Base-by-base conservation (phyloP, 2,888 invertebrate genomes). In the Corbicula japonica region DNA sequence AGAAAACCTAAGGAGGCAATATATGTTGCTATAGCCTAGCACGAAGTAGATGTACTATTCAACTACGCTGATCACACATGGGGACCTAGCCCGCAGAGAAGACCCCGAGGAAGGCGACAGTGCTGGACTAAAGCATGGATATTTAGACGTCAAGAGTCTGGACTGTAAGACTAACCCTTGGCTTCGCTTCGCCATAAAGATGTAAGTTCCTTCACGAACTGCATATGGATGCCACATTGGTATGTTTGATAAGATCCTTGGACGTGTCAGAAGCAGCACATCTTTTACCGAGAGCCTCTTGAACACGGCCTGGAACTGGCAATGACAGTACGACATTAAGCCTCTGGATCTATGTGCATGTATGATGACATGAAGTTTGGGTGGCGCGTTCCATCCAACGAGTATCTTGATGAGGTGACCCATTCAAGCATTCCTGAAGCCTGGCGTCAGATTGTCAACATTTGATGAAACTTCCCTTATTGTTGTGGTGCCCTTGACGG, bases 351-450 rank as follows among this genome's bases (percentile, higher is more conserved):
- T n/a, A n/a, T n/a, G n/a, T n/a, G n/a, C n/a, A n/a, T n/a, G n/a
- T n/a, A n/a, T n/a, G n/a, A n/a, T n/a, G n/a, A n/a, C n/a, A n/a
- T n/a, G n/a, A n/a, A n/a, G n/a, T n/a, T n/a, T n/a, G n/a, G n/a
- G n/a, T 85, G 69, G 74, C 61, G 85, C 28, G 86, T 82, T 10
- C 71, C 79, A 12, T 60, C 76, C 63, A 84, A 84, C 74, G 78
- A 79, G 50, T 79, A 74, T 62, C 21, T 46, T 41, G 56, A 62
- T 41, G 78, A 82, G n/a, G n/a, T n/a, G n/a, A n/a, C n/a, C n/a
- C n/a, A n/a, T n/a, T n/a, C n/a, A n/a, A n/a, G n/a, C n/a, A n/a
- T n/a, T n/a, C n/a, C n/a, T n/a, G n/a, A n/a, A n/a, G n/a, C n/a
- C n/a, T n/a, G n/a, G n/a, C n/a, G n/a, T n/a, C n/a, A n/a, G n/a